A percentile compares a stretch with the other conserved stretches of the same genome.
phyloP scores from a whole-genome alignment of 2,888 invertebrate species.

The Bombylius discolor region DNA sequence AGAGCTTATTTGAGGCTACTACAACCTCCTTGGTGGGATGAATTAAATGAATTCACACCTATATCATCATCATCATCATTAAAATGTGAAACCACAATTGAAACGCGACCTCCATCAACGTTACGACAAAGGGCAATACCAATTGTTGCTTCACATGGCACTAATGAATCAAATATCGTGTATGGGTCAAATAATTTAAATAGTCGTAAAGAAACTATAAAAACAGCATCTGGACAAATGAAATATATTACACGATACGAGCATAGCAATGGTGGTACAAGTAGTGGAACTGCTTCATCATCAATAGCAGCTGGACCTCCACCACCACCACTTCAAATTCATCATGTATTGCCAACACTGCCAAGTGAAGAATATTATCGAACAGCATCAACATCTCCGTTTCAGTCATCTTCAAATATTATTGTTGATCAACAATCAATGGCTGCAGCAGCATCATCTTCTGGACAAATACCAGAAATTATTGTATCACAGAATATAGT shows the following conservation, averaged over 20 bases:
- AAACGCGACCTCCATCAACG: slow-evolving; percentile 1
- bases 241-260: slow-evolving; percentile 25
- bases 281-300: slow-evolving; percentile 14
- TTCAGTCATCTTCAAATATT: slow-evolving; percentile 33
- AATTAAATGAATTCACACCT: slow-evolving; percentile 56
- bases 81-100: slow-evolving; percentile 5
- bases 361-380: slow-evolving; percentile 40
- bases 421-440: slow-evolving; percentile 9
- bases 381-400: slow-evolving; percentile 47
- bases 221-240: not conserved
- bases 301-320: not conserved
- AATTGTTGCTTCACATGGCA: not conserved
- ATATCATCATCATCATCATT: slow-evolving; percentile 5
- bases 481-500: slow-evolving; percentile 27
- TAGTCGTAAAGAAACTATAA: slow-evolving; percentile 5
- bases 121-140: not conserved
- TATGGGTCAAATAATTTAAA: slow-evolving; percentile 6
- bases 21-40: slow-evolving; percentile 94
- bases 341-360: slow-evolving; percentile 32
- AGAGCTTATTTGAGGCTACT: slow-evolving; percentile 82
- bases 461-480: slow-evolving; percentile 25
- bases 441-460: slow-evolving; percentile 11
- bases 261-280: slow-evolving; percentile 10
- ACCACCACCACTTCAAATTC: slow-evolving; percentile 25
- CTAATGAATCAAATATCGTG: slow-evolving; percentile 10